Base-by-base conservation (phyloP, 2,113 vertebrate species). In the Anseranas semipalmata region DNA sequence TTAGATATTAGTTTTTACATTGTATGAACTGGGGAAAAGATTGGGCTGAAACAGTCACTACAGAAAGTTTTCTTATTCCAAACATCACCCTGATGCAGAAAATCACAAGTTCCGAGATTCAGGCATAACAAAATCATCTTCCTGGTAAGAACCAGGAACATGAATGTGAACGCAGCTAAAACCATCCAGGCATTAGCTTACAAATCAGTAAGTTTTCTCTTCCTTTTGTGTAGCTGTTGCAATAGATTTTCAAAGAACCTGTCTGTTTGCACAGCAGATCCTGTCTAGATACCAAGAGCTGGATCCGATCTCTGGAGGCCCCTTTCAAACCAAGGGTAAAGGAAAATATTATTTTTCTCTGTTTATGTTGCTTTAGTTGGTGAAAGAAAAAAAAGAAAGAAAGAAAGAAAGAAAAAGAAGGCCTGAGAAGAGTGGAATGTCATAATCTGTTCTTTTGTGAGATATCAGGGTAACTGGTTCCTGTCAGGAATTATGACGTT, bases 251-350 rank as follows among this genome's bases (percentile, higher is more conserved):
- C 77, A 93, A 87, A 91, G 66, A 53, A 79, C 13, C 13, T 78
- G 19, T 27, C 33, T 89, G 70, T 91, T 91, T 94, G 70, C 48
- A 94, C 62, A 90, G 82, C 41, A 88, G 90, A 90, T 85, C 63
- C 67, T 88, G 75, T 55, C 59, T 63, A n/a, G 55, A 92, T 86
- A 83, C 18, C 58, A 83, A 86, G 39, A 53, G 19, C 33, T 84
- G 63, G 72, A 81, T 30, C 28, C 72, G 39, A 68, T 67, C 79
- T 83, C 83, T 80, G 28, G 79, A 93, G 52, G 53, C 21, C 43
- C 35, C 45, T 85, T 94, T 80, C 41, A 74, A 84, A 86, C 6
- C 2, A 71, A 83, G 7, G 17, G 22, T 14, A 70, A 83, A 93
- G 7, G 16, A 92, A 92, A 96, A 85, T 46, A 62, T 17, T 66